Base-by-base conservation (phyloP, 2,113 vertebrate species). In the Dermatemys mawii region DNA sequence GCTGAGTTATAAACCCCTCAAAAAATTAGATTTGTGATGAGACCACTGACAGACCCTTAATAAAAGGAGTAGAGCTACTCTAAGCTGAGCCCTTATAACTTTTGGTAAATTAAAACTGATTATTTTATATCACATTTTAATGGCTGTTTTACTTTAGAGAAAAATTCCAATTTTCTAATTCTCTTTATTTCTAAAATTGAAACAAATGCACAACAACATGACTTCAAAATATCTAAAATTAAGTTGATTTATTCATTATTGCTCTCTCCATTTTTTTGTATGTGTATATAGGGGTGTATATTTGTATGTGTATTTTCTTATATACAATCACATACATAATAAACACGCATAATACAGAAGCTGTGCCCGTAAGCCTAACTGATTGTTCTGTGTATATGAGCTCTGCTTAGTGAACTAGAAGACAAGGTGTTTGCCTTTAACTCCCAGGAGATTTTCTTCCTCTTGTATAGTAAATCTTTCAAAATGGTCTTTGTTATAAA, bases 21-120 rank as follows among this genome's bases (percentile, higher is more conserved):
- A 94, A 96, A 86, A 87, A 91, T 92, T 51, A 93, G 17, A 87
- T 81, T 90, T 94, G 76, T 85, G 93, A 92, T 78, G 83, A 84
- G 1, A 48, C 1, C 35, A 8, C 90, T 88, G 44, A 46, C 60
- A 94, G 38, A 90, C 92, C 46, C 50, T 13, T 92, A 95, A 92
- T 81, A 90, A 73, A 81, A 49, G 1, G 24, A 81, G 14, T 8
- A 35, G 75, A 92, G 27, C 13, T 55, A 41, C 51, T 80, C 80
- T 96, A 5, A 48, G 24, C 38, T 75, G 21, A 78, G 5, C 24
- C 83, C 1, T 11, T 57, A 3, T 84, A 90, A 51, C 12, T n/a
- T 88, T 67, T 54, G 55, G 50, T 26, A 53, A 90, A 89, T 51
- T 83, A 44, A 92, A 26, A 90, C 53, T 87, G 90, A 78, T 14